phyloP scores from a whole-genome alignment of 1,140 invertebrate genomes.

The Sinella curviseta region DNA sequence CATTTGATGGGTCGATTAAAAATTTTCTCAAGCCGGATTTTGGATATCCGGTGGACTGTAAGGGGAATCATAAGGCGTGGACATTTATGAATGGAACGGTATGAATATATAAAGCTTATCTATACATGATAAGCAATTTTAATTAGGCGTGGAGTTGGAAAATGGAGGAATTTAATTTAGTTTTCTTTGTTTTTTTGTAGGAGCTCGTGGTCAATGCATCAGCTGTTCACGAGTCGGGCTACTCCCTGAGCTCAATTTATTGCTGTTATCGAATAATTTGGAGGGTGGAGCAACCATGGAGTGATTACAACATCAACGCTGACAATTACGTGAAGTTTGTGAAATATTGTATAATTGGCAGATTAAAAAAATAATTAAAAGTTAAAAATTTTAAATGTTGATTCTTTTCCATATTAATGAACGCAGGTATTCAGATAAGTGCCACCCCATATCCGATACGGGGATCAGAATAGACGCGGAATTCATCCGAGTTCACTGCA shows the following conservation, averaged over 20 bases:
- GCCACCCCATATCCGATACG: not conserved
- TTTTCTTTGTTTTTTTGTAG: not conserved
- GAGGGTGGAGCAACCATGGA: not conserved
- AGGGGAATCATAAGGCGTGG: not conserved
- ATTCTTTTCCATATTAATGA: not conserved
- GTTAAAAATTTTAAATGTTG: not conserved
- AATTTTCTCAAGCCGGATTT: not conserved
- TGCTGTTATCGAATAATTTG: conserved; percentile 16
- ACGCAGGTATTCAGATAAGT: conserved; percentile 12
- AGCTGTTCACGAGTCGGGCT: not conserved
- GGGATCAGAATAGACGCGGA: not conserved
- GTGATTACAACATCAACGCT: conserved; percentile 16
- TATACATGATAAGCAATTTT: not conserved
- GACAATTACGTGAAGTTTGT: conserved; percentile 21
- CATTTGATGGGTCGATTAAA: not conserved
- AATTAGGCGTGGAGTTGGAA: not conserved
- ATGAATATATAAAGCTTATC: not conserved
- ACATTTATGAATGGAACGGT: not conserved
- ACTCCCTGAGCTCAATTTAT: not conserved
- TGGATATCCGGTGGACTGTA: not conserved
- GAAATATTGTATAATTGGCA: not conserved
- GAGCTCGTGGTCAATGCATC: not conserved
- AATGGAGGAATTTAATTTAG: not conserved
- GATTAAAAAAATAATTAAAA: not conserved
- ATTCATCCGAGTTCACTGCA: conserved; percentile 9